Percentiles rank a stretch among this genome's conserved stretches.
Conservation (phyloP, 2,888 invertebrate genomes). For the Dorcus parallelipipedus region DNA sequence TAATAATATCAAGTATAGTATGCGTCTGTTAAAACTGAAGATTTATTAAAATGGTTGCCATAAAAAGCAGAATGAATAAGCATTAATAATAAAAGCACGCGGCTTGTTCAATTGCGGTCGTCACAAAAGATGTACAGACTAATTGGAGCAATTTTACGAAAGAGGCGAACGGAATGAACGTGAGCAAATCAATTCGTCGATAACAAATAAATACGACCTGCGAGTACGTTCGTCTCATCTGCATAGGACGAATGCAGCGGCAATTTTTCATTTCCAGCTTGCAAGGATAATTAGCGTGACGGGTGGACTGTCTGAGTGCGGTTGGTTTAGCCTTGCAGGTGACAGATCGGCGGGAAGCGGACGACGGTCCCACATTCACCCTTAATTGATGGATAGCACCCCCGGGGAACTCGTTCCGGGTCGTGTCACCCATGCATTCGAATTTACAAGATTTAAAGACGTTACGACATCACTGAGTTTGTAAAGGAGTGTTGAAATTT, state of each 20-base stretch:
- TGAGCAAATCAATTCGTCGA: background rate
- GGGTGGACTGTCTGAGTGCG: slow-evolving; percentile 34
- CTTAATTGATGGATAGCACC: slow-evolving; percentile 44
- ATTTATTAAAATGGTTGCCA: too few species aligned
- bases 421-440: slow-evolving; percentile 8
- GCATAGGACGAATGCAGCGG: background rate
- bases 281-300: slow-evolving; percentile 27
- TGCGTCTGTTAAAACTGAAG: too few species aligned
- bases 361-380: slow-evolving; percentile 31
- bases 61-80: too few species aligned
- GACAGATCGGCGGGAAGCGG: slow-evolving; percentile 42
- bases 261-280: slow-evolving; percentile 14
- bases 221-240: background rate
- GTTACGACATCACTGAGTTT: background rate
- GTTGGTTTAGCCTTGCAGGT: slow-evolving; percentile 39
- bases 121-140: background rate
- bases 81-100: background rate
- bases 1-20: too few species aligned
- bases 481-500: too few species aligned
- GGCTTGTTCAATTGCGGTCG: background rate
- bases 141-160: background rate
- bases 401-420: slow-evolving; percentile 27
- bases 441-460: slow-evolving; percentile 14
- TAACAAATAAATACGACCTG: background rate
- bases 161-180: background rate